Conservation (phyloP, 2,113 vertebrate genomes). For the Pollimyrus isidori region DNA sequence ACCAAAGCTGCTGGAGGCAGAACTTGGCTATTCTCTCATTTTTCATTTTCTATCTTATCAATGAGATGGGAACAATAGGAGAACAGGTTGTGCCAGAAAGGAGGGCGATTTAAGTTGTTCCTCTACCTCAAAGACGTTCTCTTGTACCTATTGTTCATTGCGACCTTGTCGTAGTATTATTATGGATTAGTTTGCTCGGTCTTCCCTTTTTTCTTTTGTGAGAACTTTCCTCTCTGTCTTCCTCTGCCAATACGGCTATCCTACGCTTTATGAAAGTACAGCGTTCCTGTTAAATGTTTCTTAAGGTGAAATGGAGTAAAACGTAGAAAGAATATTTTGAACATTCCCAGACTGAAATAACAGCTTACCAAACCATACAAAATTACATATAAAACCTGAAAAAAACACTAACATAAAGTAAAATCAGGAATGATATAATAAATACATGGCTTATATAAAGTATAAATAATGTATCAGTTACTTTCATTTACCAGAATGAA, state of each 20-base stretch:
- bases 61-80: background rate
- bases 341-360: background rate
- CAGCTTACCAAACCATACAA: background rate
- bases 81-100: background rate
- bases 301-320: background rate
- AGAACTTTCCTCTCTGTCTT: background rate
- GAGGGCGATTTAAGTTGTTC: background rate
- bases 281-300: background rate
- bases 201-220: background rate
- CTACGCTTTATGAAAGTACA: background rate
- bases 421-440: background rate
- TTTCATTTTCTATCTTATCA: background rate
- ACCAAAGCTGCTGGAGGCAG: background rate
- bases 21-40: background rate
- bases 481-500: background rate
- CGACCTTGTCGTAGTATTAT: background rate
- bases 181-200: background rate
- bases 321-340: background rate
- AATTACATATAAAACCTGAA: background rate
- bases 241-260: background rate
- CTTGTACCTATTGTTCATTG: background rate
- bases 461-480: background rate
- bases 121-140: background rate
- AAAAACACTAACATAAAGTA: background rate
- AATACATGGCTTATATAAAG: background rate